Conservation (phyloP, 2,113 vertebrate species). For the Oostethus manadensis region DNA sequence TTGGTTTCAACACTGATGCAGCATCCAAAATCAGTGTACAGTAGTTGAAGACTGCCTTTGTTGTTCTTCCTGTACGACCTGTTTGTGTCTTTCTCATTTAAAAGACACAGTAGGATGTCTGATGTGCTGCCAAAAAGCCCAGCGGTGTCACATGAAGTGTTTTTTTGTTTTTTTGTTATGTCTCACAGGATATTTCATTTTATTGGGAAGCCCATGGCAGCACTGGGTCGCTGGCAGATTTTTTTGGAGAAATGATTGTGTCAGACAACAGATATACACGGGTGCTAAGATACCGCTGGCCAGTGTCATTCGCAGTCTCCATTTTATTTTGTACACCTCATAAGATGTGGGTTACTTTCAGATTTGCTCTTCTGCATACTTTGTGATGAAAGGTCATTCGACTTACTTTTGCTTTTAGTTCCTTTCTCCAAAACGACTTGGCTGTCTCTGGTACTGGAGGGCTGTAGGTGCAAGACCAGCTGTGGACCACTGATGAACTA, state of each 20-base stretch:
- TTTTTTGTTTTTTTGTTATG: constrained; percentile 15
- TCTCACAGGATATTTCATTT: constrained; percentile 22
- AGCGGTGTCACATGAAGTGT: constrained; percentile 7
- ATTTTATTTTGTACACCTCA: neutral
- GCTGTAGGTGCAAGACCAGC: too few species aligned
- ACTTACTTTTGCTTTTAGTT: too few species aligned
- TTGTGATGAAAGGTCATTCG: too few species aligned
- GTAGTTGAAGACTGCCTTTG: constrained; percentile 6
- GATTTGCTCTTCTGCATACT: too few species aligned
- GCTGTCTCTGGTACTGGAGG: too few species aligned
- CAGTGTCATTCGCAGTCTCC: neutral
- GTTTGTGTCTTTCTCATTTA: constrained; percentile 21
- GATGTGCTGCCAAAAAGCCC: constrained; percentile 19
- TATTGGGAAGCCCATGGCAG: neutral
- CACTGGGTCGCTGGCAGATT: constrained; percentile 10
- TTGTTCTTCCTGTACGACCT: constrained; percentile 5
- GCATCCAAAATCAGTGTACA: neutral
- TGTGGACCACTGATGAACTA: too few species aligned
- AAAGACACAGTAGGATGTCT: constrained; percentile 11
- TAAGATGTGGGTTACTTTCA: too few species aligned
- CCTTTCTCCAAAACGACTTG: too few species aligned
- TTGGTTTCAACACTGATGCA: constrained; percentile 4
- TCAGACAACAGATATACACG: constrained; percentile 1
- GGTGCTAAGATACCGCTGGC: neutral
- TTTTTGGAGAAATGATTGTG: neutral